Percentiles rank a stretch among this genome's conserved stretches.
Evolutionary conservation across 2,113 vertebrate genomes (phyloP).

Genomic region (Hoplias malabaricus): DNA sequence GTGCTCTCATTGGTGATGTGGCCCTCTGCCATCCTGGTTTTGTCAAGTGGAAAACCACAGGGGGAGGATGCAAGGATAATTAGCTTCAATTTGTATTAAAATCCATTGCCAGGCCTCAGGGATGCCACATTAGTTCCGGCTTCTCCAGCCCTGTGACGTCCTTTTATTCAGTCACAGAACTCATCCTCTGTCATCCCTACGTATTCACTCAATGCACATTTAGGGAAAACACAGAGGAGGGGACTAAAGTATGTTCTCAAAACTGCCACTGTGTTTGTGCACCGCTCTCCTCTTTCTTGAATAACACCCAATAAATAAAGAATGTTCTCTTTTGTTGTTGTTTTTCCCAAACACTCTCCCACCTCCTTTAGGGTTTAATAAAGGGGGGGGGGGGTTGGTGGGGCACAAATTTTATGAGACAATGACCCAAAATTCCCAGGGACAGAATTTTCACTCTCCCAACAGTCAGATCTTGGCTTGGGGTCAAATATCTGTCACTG

Average conservation of each 20-base stretch:
- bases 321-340: constrained; percentile 64
- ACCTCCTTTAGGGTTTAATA: constrained; percentile 58
- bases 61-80: constrained; percentile 65
- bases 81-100: constrained; percentile 77
- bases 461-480: constrained; percentile 63
- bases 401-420: constrained; percentile 73
- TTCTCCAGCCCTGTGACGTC: constrained; percentile 61
- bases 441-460: constrained; percentile 69
- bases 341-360: constrained; percentile 27
- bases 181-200: constrained; percentile 57
- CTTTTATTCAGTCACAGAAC: constrained; percentile 67
- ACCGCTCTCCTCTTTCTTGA: constrained; percentile 57
- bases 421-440: constrained; percentile 70
- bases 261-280: constrained; percentile 35
- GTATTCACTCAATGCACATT: constrained; percentile 52
- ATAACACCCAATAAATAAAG: constrained; percentile 63
- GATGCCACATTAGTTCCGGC: constrained; percentile 74
- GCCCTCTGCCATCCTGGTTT: constrained; percentile 42
- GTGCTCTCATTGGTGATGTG: constrained; percentile 41
- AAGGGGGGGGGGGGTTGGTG: too few species aligned
- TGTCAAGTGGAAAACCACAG: constrained; percentile 51
- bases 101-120: constrained; percentile 61
- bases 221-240: constrained; percentile 41
- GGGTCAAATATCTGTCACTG: constrained; percentile 41
- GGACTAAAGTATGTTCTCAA: constrained; percentile 56